Percentiles rank a stretch among this genome's conserved stretches.
These are phyloP conservation scores for Setophaga kirtlandii DNA, from an alignment of 2,113 vertebrate genomes.

Conservation along the genomic window DNA sequence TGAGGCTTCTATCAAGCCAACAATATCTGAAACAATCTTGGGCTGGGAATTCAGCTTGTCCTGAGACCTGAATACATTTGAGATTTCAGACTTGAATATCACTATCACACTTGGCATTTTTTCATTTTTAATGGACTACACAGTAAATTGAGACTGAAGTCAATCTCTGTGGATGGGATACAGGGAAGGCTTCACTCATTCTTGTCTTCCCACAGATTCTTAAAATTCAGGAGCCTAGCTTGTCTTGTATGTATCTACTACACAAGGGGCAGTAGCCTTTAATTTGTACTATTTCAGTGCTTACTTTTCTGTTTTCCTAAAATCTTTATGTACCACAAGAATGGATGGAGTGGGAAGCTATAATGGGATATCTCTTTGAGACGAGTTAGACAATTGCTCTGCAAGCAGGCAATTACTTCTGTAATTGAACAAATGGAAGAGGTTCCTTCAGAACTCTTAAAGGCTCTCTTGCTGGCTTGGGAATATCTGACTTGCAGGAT, in stretches of 20 bases:
- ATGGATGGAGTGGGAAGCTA: neutral
- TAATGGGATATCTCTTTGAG: neutral
- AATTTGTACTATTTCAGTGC: neutral
- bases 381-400: rapidly evolving
- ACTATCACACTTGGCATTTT: neutral
- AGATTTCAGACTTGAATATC: neutral
- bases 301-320: neutral
- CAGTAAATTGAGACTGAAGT: neutral
- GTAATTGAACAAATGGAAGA: neutral
- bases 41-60: neutral
- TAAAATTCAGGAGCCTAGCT: neutral
- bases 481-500: neutral
- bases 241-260: neutral
- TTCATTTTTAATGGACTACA: neutral
- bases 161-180: neutral
- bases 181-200: neutral
- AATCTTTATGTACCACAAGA: neutral
- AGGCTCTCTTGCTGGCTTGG: neutral
- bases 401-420: neutral
- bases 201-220: neutral
- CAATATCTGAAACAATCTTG: neutral
- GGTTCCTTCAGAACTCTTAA: neutral
- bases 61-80: neutral
- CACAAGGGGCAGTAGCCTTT: neutral
- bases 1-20: neutral